phyloP scores from a whole-genome alignment of 2,797 vertebrate genomes.

The Propithecus deckenii region DNA sequence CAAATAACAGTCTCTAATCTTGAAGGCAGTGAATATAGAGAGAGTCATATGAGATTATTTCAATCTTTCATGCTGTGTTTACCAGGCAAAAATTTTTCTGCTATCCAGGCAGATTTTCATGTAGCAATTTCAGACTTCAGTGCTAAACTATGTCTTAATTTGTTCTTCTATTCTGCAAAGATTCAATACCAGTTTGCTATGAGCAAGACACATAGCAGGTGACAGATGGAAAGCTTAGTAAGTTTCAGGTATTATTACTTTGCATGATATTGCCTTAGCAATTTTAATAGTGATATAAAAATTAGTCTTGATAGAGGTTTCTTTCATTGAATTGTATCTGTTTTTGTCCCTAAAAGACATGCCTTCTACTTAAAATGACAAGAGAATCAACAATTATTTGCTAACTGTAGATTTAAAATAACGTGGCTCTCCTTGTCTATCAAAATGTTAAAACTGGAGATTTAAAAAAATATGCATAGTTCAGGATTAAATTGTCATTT shows the following conservation, averaged over 20 bases:
- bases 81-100: background rate
- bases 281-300: background rate
- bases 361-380: background rate
- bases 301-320: background rate
- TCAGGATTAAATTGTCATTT: background rate
- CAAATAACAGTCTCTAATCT: background rate
- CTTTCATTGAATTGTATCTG: background rate
- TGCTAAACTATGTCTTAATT: background rate
- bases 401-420: background rate
- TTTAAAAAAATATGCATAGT: background rate
- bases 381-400: background rate
- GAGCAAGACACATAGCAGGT: background rate
- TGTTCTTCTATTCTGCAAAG: background rate
- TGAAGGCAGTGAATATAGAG: background rate
- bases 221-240: background rate
- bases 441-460: background rate
- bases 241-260: background rate
- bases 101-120: background rate
- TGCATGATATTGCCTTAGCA: background rate
- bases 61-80: background rate
- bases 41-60: background rate
- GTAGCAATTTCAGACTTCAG: background rate
- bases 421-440: background rate
- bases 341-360: background rate
- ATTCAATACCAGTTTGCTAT: background rate